Evolutionary conservation across 2,797 vertebrate genomes (phyloP), one percentile per base, ranked within the genome.

Genomic region (Carcharodon carcharias): DNA sequence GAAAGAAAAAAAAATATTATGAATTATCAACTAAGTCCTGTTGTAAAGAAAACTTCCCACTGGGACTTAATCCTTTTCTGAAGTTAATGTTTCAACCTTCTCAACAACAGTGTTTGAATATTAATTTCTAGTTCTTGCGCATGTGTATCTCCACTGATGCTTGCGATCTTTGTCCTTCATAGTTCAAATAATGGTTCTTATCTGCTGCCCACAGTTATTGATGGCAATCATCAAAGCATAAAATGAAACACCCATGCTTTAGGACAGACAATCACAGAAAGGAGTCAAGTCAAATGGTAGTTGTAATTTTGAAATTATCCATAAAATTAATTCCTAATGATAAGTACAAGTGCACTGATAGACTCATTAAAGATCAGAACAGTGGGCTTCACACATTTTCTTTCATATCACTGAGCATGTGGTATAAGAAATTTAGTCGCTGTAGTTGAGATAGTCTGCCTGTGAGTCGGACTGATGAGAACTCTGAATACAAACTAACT

Each of bases 251-350:
- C 50, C 94, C 94, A 69, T 54, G 50, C 50, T 35, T 58, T 58
- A 56, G 77, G 94, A 9, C n/a, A 71, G 63, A 95, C 28, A 95
- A 95, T 77, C 50, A 16, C 94, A 35, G 94, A 69, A 77, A 95
- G 50, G 45, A 67, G 65, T 21, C 63, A 93, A 67, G 61, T 93
- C 91, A 40, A 67, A 45, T 67, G 26, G 6, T 40, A 6, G 14
- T 77, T n/a, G 71, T 77, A 95, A 95, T 54, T 95, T 77, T 73
- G 69, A 95, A 95, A 95, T 95, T 95, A 95, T 95, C 69, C 94
- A 77, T 95, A 56, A 95, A 95, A 77, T 71, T 73, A 95, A 56
- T 58, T 95, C 14, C 21, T 73, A 77, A 95, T 77, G 69, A 35
- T 54, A 95, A 67, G 94, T 56, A 54, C 50, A 73, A 54, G 67